Evolutionary conservation across 1,140 invertebrate genomes (phyloP).

Genomic region (Helicoverpa zea): DNA sequence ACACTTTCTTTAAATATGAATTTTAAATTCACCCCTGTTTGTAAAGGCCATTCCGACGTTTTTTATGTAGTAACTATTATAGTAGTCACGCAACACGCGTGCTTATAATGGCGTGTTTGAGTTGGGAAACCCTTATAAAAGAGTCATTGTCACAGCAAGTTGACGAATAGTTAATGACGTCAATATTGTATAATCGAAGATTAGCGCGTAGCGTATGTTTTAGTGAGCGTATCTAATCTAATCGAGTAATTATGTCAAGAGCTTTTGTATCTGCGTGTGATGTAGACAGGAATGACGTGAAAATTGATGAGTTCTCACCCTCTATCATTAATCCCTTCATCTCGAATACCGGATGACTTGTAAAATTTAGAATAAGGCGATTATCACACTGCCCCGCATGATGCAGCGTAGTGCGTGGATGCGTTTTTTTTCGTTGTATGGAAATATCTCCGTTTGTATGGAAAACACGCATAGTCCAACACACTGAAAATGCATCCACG

Average conservation of each 20-base stretch:
- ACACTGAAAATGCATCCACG: too few relatives aligned
- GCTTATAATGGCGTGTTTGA: constrained; percentile 22
- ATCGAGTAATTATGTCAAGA: not conserved
- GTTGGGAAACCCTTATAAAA: constrained; percentile 33
- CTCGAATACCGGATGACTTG: constrained; percentile 23
- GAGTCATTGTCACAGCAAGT: constrained; percentile 33
- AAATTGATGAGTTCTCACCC: constrained; percentile 23
- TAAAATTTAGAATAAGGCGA: not conserved
- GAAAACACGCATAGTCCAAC: too few relatives aligned
- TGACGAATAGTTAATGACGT: constrained; percentile 15
- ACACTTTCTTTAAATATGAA: not conserved
- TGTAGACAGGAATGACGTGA: constrained; percentile 18
- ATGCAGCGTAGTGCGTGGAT: too few relatives aligned
- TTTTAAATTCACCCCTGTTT: constrained; percentile 10
- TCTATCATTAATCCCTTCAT: constrained; percentile 21
- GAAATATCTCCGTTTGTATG: too few relatives aligned
- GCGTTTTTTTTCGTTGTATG: too few relatives aligned
- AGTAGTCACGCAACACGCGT: constrained; percentile 34
- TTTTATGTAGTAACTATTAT: constrained; percentile 16
- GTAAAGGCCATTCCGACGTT: constrained; percentile 5
- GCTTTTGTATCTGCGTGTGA: not conserved
- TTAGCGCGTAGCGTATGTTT: not conserved
- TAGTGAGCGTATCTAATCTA: not conserved
- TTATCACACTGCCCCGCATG: too few relatives aligned
- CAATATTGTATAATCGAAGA: constrained; percentile 25